These are phyloP conservation scores for Caenorhabditis zanzibari DNA, from an alignment of 2,888 invertebrate genomes.

Conservation along the genomic window DNA sequence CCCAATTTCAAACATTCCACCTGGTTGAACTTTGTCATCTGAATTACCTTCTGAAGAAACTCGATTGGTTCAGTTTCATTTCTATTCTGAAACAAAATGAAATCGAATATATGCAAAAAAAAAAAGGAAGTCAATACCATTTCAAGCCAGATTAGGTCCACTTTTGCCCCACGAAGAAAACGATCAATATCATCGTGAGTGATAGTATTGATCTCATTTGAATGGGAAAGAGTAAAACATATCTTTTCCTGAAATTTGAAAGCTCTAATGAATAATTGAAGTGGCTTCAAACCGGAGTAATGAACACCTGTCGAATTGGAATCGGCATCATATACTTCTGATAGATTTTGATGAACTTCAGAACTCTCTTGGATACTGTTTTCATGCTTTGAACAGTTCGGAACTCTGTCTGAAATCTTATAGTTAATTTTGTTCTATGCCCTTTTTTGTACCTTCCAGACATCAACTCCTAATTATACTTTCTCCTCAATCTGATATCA, in stretches of 20 bases:
- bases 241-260: slow-evolving; percentile 30
- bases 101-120: background rate
- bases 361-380: slow-evolving; percentile 40
- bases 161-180: slow-evolving; percentile 29
- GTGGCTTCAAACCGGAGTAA: slow-evolving; percentile 23
- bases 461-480: background rate
- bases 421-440: slow-evolving; percentile 2
- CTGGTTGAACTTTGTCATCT: background rate
- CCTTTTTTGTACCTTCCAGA: background rate
- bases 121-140: background rate
- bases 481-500: background rate
- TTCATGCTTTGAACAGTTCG: slow-evolving; percentile 56
- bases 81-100: slow-evolving; percentile 2
- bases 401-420: slow-evolving; percentile 44
- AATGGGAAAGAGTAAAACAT: slow-evolving; percentile 32
- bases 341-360: slow-evolving; percentile 32
- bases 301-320: slow-evolving; percentile 50
- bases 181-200: slow-evolving; percentile 26
- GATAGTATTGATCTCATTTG: slow-evolving; percentile 31
- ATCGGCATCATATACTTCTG: slow-evolving; percentile 46
- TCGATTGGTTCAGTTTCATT: slow-evolving; percentile 28
- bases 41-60: slow-evolving; percentile 11
- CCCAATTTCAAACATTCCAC: slow-evolving; percentile 43
- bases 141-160: slow-evolving; percentile 48
- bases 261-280: background rate